Base-by-base conservation (phyloP, 2,113 vertebrate species). In the Zosterops hypoxanthus region DNA sequence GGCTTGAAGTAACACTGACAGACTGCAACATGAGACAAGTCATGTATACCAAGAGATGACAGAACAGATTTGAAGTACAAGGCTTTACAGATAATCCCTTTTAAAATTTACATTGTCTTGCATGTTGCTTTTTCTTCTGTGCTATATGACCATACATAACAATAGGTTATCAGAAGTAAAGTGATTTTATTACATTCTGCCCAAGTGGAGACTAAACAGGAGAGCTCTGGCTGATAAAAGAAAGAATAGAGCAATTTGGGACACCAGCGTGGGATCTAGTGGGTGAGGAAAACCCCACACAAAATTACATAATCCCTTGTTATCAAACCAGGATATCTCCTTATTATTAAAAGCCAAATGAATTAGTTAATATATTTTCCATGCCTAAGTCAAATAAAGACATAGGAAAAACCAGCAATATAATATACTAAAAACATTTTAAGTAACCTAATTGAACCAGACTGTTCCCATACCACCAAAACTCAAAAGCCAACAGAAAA, bases 221-320 rank as follows among this genome's bases (percentile, higher is more conserved):
- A 65, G 12, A 46, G 26, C 10, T 76, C 47, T 66, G 16, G 2
- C 22, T 78, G 59, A 73, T 9, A 59, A 57, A 63, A 52, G 5
- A 41, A 60, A 28, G 66, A 13, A 44, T 53, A n/a, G 23, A 21
- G 5, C 4, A 76, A 39, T 7, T 16, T 9, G 29, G 24, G 20
- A 46, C 64, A 85, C 12, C 5, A n/a, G 8, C 8, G 2, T 13
- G 6, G 8, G 14, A n/a, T 26, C 8, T 42, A 66, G 12, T 5
- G 8, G 8, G 23, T 14, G 28, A 55, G 9, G 10, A 31, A 73
- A 80, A 66, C 9, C 1, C 0, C 2, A 3, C 21, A n/a, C 4
- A n/a, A 11, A 55, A 36, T 55, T 36, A 8, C 59, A 39, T 2
- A 68, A 25, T 7, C 3, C 8, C 18, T 44, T 22, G 2, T 34